Evolutionary conservation across 2,888 invertebrate species (phyloP).

Genomic region (Myathropa florea): DNA sequence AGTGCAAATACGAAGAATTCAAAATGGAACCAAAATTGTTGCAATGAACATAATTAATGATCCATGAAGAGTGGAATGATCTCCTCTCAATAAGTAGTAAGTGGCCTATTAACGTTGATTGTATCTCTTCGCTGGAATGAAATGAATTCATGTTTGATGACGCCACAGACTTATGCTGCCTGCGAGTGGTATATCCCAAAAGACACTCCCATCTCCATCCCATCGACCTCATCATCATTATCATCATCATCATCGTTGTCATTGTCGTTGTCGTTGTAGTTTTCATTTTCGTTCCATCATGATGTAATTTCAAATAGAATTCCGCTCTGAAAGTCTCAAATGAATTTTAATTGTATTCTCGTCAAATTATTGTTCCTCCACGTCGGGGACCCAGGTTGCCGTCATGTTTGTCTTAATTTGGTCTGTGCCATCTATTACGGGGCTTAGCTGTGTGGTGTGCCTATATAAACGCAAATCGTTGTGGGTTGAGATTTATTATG

Average conservation of each 20-base stretch:
- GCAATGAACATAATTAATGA: constrained; percentile 54
- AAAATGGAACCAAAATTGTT: constrained; percentile 28
- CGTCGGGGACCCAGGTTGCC: constrained; percentile 1
- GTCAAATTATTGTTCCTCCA: constrained; percentile 4
- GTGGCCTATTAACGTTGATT: constrained; percentile 54
- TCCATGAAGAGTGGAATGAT: constrained; percentile 51
- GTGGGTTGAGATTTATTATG: constrained; percentile 46
- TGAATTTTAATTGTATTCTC: constrained; percentile 25
- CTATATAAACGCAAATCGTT: constrained; percentile 16
- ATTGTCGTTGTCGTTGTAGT: not conserved
- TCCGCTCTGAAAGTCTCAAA: constrained; percentile 38
- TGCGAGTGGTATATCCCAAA: not conserved
- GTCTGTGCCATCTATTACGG: constrained; percentile 31
- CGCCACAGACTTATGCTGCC: constrained; percentile 32
- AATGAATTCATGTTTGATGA: constrained; percentile 42
- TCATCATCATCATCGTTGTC: not conserved
- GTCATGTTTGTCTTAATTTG: constrained; percentile 22
- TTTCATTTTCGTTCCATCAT: constrained; percentile 20
- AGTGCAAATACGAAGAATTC: not conserved
- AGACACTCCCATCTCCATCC: constrained; percentile 38
- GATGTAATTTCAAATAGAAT: constrained; percentile 51
- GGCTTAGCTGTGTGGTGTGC: constrained; percentile 9
- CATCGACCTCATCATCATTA: not conserved
- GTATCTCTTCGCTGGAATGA: constrained; percentile 20
- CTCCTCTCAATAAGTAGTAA: constrained; percentile 39